Base-by-base conservation (phyloP, 2,888 invertebrate genomes). In the Fabriciana adippe region DNA sequence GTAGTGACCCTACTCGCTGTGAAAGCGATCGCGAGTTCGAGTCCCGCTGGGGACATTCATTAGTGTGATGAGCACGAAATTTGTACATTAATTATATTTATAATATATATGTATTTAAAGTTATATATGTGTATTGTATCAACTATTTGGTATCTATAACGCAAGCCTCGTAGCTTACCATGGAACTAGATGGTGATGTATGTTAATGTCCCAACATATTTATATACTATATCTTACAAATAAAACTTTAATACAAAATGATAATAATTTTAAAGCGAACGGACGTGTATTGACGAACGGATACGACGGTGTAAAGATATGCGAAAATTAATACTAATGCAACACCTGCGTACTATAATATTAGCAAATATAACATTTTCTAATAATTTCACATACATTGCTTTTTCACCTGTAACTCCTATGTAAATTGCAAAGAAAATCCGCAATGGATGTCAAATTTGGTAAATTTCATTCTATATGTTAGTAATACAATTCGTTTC, bases 291-390 rank as follows among this genome's bases (percentile, higher is more conserved):
- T 60, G 60, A 61, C 51, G 26, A 59, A 62, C 69, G 69, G 71
- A 71, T 67, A 65, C 64, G 71, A 55, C 67, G n/a, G 51, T 55
- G 55, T 50, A 63, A 61, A 69, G 71, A 61, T 57, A 56, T 61
- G 56, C 67, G 71, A 71, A 71, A 71, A 71, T 59, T 71, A 67
- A 71, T 64, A 69, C 71, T 71, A 71, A 71, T 71, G 71, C 59
- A 71, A 69, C 55, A 59, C 55, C 64, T 41, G 4, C n/a, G 48
- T 55, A 71, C 56, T 54, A 55, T 21, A n/a, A 62, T 21, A 26
- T 2, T 13, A 21, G 47, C 35, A 26, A 31, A 0, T 15, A 6
- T 8, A 35, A 8, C 2, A 31, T 18, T 15, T 45, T 1, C n/a
- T 1, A 8, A 1, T 16, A 16, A 16, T 13, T 64, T 2, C 1